Percentiles rank a stretch among this genome's conserved stretches.
Evolutionary conservation across 23 tunicate species (phyloP).

Genomic region (Halocynthia roretzi): DNA sequence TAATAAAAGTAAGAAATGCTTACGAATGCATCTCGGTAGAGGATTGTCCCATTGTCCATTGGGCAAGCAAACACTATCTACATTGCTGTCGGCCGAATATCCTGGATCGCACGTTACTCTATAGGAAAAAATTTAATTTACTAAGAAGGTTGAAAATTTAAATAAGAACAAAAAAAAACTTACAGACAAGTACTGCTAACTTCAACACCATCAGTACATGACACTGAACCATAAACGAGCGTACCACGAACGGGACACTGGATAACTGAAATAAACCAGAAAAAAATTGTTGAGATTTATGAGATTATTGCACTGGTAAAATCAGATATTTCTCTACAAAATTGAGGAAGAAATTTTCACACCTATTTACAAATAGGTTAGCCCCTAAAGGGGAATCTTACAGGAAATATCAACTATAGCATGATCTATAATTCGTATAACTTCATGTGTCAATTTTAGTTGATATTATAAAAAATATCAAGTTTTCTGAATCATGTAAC

Average conservation of each 20-base stretch:
- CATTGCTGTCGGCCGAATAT: not conserved
- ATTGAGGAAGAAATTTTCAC: too few species aligned
- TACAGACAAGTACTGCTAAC: not conserved
- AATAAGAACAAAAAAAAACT: not conserved
- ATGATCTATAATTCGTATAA: too few species aligned
- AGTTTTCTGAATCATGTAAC: too few species aligned
- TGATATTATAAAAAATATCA: too few species aligned
- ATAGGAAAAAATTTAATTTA: not conserved
- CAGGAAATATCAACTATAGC: too few species aligned
- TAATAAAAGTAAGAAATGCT: not conserved
- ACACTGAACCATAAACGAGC: not conserved
- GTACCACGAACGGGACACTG: not conserved
- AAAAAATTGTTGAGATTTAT: not conserved
- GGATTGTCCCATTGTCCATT: conserved; percentile 36
- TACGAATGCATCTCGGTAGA: conserved; percentile 36
- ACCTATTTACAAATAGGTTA: too few species aligned
- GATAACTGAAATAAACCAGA: not conserved
- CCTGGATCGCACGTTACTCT: not conserved
- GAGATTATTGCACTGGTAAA: too few species aligned
- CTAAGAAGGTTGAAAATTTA: not conserved
- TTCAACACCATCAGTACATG: not conserved
- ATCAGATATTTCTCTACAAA: too few species aligned
- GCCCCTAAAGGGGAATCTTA: too few species aligned
- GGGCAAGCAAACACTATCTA: conserved; percentile 3
- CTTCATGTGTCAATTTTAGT: too few species aligned